Base-by-base conservation (phyloP, 92 coral and sea anemone species). In the Porites rus region DNA sequence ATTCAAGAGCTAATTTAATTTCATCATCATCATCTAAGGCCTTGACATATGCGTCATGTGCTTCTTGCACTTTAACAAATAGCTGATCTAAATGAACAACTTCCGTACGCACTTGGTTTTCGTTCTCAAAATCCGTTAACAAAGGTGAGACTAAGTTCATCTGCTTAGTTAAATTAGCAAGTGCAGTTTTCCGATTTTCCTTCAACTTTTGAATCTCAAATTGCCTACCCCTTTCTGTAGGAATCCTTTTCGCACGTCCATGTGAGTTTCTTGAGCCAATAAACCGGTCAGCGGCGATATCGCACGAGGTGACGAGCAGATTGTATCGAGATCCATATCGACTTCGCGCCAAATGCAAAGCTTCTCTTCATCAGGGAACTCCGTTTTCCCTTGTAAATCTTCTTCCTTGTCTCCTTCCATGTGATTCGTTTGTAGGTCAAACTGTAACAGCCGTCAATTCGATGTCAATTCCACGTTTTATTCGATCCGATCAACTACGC, bases 121-220 rank as follows among this genome's bases (percentile, higher is more conserved):
- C 69, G 52, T 88, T 83, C 84, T 60, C 65, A 51, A 65, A 63
- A 65, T 60, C 59, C 3, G 75, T 51, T 63, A 88, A 68, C 77
- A 88, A 78, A 21, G 92, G 92, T 72, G 17, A 73, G 70, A 88
- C 76, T 76, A 46, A 14, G 78, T 83, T 88, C 10, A 82, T 81
- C 77, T 74, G 83, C 75, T 74, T 82, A 71, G 88, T 82, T 63
- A 81, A 76, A 51, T 75, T 88, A 19, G 88, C 68, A 78, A 88
- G 78, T 38, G 88, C 88, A 83, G 59, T 62, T 69, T 54, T 88
- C 22, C 88, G 83, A 66, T 88, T 77, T 54, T 88, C 66, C 19
- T 88, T 88, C 25, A 82, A 43, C 65, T 59, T 88, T 65, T 88
- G 77, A 50, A 76, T 63, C 76, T 74, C 87, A 75, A 73, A 88